Evolutionary conservation across 30 jellyfish, hydroid and myxozoan species (phyloP).

Genomic region (Turritopsis rubra): DNA sequence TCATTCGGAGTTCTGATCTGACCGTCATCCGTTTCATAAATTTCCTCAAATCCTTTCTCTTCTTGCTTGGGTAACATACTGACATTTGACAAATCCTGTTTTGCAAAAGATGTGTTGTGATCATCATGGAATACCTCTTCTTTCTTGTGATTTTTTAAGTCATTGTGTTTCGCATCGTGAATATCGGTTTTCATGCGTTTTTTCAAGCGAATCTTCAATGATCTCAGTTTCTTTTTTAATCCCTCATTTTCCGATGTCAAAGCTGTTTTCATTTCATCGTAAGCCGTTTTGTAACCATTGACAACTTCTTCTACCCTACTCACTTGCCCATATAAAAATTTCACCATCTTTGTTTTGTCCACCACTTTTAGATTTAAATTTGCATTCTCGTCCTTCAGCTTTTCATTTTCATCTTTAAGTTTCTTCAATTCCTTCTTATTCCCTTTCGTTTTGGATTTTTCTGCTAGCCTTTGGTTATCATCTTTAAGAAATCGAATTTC

Average conservation of each 20-base stretch:
- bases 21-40: not conserved
- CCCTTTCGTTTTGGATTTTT: not conserved
- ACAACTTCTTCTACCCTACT: conserved; percentile 13
- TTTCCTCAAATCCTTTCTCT: not conserved
- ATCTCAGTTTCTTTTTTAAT: not conserved
- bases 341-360: not conserved
- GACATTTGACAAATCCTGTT: not conserved
- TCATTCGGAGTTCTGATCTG: not conserved
- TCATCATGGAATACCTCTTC: not conserved
- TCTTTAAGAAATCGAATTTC: not conserved
- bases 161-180: not conserved
- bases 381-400: not conserved
- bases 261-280: not conserved
- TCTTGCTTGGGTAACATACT: not conserved
- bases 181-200: not conserved
- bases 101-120: not conserved
- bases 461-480: conserved; percentile 5
- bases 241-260: not conserved
- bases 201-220: not conserved
- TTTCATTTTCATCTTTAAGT: not conserved
- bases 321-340: not conserved
- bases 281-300: not conserved
- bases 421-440: not conserved
- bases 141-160: not conserved
- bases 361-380: not conserved